Conservation (phyloP, 92 coral and sea anemone species). For the Palythoa grandiflora region DNA sequence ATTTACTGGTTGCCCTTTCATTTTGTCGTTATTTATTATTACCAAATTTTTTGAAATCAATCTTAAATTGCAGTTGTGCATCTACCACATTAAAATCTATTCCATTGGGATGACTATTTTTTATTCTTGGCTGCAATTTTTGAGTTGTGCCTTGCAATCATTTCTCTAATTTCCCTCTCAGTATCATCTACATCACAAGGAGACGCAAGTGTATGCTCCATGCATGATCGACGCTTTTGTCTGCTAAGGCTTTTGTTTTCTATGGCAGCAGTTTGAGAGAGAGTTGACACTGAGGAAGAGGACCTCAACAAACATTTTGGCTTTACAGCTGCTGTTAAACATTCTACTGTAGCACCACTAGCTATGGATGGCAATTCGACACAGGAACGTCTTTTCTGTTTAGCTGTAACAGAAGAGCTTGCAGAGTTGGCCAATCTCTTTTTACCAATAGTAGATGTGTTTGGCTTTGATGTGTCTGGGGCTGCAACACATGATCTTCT, state of each 20-base stretch:
- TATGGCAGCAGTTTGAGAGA: slow-evolving; percentile 22
- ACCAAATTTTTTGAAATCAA: no score
- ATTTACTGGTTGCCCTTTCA: no score
- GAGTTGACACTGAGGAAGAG: slow-evolving; percentile 19
- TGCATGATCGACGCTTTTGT: slow-evolving; percentile 87
- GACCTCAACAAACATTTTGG: background rate
- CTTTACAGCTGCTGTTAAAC: background rate
- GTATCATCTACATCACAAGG: slow-evolving; percentile 25
- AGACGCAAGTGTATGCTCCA: slow-evolving; percentile 53
- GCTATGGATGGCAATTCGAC: slow-evolving; percentile 9
- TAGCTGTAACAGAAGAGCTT: background rate
- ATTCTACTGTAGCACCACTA: background rate
- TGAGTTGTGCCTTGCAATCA: slow-evolving; percentile 83
- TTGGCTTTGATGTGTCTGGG: slow-evolving; percentile 14
- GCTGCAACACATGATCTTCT: slow-evolving; percentile 49
- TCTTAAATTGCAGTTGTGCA: no score
- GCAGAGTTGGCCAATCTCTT: background rate
- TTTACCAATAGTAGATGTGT: background rate
- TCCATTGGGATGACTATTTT: background rate
- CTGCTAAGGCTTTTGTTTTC: slow-evolving; percentile 31
- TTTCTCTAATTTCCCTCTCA: slow-evolving; percentile 75
- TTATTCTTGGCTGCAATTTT: slow-evolving; percentile 62
- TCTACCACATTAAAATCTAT: background rate
- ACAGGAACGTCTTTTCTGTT: slow-evolving; percentile 18
- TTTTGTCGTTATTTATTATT: no score